These are phyloP conservation scores for Lutjanus argentimaculatus DNA, from an alignment of 2,797 vertebrate species.

Conservation along the genomic window DNA sequence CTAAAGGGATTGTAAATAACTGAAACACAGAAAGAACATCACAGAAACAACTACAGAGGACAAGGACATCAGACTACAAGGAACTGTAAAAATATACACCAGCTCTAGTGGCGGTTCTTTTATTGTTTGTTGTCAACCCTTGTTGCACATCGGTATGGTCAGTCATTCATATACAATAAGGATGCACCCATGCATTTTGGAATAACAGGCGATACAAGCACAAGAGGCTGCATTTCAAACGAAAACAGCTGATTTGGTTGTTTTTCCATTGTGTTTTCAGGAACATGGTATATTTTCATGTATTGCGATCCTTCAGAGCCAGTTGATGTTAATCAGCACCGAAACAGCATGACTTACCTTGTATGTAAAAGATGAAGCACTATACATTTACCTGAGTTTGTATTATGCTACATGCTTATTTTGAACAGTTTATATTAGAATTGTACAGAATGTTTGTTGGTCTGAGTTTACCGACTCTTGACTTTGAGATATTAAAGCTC, in stretches of 20 bases:
- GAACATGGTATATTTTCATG: neutral
- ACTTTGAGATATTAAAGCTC: neutral
- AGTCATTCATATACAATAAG: slow-evolving; percentile 52
- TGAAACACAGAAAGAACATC: slow-evolving; percentile 28
- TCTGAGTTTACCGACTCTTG: neutral
- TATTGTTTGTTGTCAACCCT: neutral
- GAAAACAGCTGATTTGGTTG: neutral
- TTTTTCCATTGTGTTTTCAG: neutral
- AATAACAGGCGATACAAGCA: slow-evolving; percentile 46
- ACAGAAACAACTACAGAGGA: slow-evolving; percentile 50
- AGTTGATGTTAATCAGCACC: neutral
- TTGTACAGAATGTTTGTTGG: neutral
- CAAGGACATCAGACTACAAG: slow-evolving; percentile 32
- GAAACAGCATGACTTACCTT: slow-evolving; percentile 33
- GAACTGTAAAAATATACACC: neutral
- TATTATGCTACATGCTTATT: neutral
- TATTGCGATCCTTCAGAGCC: slow-evolving; percentile 20
- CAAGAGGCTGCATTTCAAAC: slow-evolving; percentile 65
- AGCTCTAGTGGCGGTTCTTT: neutral
- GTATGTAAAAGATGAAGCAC: accelerated
- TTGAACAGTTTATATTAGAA: neutral
- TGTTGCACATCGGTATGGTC: slow-evolving; percentile 21
- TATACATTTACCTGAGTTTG: too few relatives aligned
- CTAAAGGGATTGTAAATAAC: slow-evolving; percentile 48
- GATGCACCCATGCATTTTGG: slow-evolving; percentile 65